Percentiles rank a stretch among this genome's conserved stretches.
phyloP scores from a whole-genome alignment of 1,140 invertebrate genomes.

The Lordiphosa mommai region DNA sequence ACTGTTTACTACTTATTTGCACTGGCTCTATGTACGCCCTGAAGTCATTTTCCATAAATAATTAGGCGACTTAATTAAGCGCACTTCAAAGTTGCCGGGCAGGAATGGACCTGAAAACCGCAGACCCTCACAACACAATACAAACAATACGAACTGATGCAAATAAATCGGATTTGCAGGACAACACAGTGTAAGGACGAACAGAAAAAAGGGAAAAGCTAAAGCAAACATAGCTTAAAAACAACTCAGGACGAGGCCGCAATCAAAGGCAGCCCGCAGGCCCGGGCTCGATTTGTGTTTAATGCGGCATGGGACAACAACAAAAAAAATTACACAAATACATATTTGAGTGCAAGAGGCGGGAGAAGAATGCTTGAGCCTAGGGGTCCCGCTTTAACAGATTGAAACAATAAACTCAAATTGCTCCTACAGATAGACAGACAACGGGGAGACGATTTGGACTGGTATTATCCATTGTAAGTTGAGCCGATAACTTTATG shows the following conservation, averaged over 20 bases:
- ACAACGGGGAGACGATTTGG: neutral
- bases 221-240: slow-evolving; percentile 38
- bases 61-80: slow-evolving; percentile 57
- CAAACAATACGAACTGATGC: slow-evolving; percentile 33
- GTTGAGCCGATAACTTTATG: slow-evolving; percentile 74
- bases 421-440: slow-evolving; percentile 19
- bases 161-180: slow-evolving; percentile 49
- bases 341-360: neutral
- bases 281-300: slow-evolving; percentile 36
- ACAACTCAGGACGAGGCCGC: slow-evolving; percentile 22
- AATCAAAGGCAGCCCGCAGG: slow-evolving; percentile 34
- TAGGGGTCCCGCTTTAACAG: slow-evolving; percentile 34
- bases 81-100: slow-evolving; percentile 7
- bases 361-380: neutral
- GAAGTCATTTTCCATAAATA: slow-evolving; percentile 50
- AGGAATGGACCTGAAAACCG: slow-evolving; percentile 6
- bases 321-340: slow-evolving; percentile 3
- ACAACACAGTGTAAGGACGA: slow-evolving; percentile 6
- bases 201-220: slow-evolving; percentile 10
- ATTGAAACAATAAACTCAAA: slow-evolving; percentile 67
- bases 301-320: slow-evolving; percentile 21
- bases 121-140: slow-evolving; percentile 22
- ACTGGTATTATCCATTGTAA: slow-evolving; percentile 60
- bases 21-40: slow-evolving; percentile 5
- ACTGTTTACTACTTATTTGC: slow-evolving; percentile 26